Evolutionary conservation across 2,797 vertebrate species (phyloP).

Genomic region (Siniperca undulata): DNA sequence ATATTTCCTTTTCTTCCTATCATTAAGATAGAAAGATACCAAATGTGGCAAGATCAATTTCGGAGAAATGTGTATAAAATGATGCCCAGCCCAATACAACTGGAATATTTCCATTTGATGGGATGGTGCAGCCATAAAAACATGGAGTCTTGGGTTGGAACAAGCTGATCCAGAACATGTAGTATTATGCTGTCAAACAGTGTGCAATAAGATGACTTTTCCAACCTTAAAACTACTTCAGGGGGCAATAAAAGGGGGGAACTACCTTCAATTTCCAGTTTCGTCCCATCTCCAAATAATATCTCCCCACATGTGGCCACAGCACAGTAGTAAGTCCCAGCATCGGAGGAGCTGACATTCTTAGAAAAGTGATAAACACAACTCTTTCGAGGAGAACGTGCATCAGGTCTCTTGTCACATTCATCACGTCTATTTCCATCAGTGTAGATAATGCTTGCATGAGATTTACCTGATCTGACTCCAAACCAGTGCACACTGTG

Average conservation of each 20-base stretch:
- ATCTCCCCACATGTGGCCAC: slow-evolving; percentile 66
- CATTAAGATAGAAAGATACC: too few species aligned
- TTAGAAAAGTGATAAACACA: slow-evolving; percentile 50
- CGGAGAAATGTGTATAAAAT: not conserved
- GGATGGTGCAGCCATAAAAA: not conserved
- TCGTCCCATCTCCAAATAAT: slow-evolving; percentile 57
- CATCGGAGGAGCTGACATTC: slow-evolving; percentile 45
- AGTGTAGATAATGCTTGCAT: slow-evolving; percentile 35
- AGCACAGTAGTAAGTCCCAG: slow-evolving; percentile 65
- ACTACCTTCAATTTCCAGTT: slow-evolving; percentile 44
- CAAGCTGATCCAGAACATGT: not conserved
- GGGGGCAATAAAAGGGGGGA: not conserved
- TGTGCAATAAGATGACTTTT: not conserved
- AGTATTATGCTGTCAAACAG: not conserved
- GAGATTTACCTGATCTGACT: slow-evolving; percentile 3
- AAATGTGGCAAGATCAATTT: not conserved
- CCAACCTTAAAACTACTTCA: not conserved
- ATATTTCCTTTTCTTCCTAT: not conserved
- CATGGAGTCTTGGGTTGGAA: not conserved
- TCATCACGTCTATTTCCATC: not conserved
- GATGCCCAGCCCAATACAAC: not conserved
- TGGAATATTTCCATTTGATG: not conserved
- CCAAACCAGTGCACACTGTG: slow-evolving; percentile 43
- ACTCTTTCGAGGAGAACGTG: slow-evolving; percentile 8
- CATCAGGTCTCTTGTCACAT: slow-evolving; percentile 23